Conservation (phyloP, 2,888 invertebrate genomes). For the Patella pellucida region DNA sequence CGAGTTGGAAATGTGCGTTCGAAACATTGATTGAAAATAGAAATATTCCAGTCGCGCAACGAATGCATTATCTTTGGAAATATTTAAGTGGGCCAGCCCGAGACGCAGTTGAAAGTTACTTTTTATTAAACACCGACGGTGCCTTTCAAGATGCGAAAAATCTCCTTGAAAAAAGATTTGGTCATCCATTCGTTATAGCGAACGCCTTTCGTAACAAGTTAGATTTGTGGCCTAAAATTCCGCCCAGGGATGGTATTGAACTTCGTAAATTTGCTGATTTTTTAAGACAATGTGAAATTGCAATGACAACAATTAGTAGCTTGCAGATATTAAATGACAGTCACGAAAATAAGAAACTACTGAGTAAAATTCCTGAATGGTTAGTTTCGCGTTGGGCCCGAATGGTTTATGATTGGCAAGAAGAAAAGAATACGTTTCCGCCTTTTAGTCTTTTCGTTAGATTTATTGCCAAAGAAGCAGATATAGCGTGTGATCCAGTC, state of each 20-base stretch:
- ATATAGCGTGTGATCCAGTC: conserved; percentile 16
- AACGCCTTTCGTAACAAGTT: conserved; percentile 22
- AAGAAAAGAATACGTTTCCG: not conserved
- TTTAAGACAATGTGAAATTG: conserved; percentile 17
- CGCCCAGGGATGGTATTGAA: conserved; percentile 10
- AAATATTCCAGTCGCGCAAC: no score
- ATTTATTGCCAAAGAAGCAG: conserved; percentile 18
- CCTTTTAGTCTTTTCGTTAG: not conserved
- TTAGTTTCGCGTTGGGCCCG: conserved; percentile 22
- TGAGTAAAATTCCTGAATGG: conserved; percentile 30
- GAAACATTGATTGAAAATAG: no score
- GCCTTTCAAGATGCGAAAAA: no score
- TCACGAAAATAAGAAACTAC: conserved; percentile 21
- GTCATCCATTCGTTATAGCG: conserved; percentile 17
- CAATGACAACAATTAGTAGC: conserved; percentile 12
- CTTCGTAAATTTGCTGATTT: no score
- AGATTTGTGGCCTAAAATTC: conserved; percentile 18
- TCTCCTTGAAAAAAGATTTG: not conserved
- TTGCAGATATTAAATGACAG: not conserved
- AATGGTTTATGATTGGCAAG: conserved; percentile 11
- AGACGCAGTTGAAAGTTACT: no score
- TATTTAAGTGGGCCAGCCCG: no score
- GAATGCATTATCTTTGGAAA: no score
- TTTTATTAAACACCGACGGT: not conserved
- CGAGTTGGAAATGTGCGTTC: no score